These are phyloP conservation scores for Heliangelus exortis DNA, from an alignment of 2,797 vertebrate genomes.

Conservation along the genomic window DNA sequence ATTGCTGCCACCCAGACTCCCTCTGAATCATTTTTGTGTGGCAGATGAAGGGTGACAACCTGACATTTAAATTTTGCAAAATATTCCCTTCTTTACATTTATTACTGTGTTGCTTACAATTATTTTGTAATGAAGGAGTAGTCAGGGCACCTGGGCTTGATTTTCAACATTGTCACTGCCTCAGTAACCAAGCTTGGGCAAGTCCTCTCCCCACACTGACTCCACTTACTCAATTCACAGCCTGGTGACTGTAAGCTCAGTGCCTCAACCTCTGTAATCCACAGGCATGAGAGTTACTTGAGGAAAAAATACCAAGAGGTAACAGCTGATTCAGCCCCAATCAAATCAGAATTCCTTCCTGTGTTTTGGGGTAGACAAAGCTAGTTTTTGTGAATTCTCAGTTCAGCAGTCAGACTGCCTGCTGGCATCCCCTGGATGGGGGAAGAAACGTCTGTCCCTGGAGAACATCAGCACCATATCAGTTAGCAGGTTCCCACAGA, in stretches of 20 bases:
- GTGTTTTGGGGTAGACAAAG: background rate
- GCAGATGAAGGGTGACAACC: background rate
- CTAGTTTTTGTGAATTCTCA: background rate
- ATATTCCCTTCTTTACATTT: background rate
- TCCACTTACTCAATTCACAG: background rate
- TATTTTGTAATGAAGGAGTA: background rate
- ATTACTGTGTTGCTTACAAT: background rate
- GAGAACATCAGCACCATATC: background rate
- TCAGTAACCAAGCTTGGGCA: background rate
- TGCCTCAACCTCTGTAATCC: background rate
- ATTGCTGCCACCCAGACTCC: background rate
- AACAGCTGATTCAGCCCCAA: background rate
- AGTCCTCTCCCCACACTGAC: background rate
- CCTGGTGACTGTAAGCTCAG: background rate
- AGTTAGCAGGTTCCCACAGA: constrained; percentile 14
- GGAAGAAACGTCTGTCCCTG: background rate
- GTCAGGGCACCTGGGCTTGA: background rate
- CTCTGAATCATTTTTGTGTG: background rate
- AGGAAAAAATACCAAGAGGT: background rate
- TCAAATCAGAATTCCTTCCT: background rate
- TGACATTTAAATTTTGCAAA: background rate
- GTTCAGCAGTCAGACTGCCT: background rate
- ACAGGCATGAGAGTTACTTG: background rate
- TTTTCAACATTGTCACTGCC: background rate
- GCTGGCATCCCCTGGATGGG: background rate